Conservation (phyloP, 2,797 vertebrate genomes). For the Rhincodon typus region DNA sequence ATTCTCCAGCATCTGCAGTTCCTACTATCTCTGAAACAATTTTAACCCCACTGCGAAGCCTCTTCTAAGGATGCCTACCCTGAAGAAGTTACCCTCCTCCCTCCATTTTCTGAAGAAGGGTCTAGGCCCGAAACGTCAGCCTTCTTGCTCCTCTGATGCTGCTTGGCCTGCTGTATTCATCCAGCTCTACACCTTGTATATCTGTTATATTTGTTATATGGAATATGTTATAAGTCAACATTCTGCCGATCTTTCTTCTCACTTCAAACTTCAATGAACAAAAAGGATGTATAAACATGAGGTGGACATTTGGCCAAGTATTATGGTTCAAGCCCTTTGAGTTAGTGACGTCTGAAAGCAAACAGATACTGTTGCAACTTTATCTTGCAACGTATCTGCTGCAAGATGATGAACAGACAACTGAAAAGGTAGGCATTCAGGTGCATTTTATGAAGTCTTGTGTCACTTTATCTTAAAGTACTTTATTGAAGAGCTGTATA, state of each 20-base stretch:
- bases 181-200: too few relatives aligned
- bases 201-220: not conserved
- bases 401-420: not conserved
- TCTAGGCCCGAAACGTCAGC: too few relatives aligned
- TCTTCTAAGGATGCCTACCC: too few relatives aligned
- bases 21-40: too few relatives aligned
- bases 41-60: too few relatives aligned
- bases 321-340: not conserved
- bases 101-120: too few relatives aligned
- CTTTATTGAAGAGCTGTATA: not conserved
- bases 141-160: too few relatives aligned
- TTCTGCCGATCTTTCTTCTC: not conserved
- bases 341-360: not conserved
- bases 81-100: too few relatives aligned
- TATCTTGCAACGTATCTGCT: not conserved
- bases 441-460: not conserved
- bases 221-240: not conserved
- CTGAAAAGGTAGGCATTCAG: not conserved
- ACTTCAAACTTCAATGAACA: not conserved
- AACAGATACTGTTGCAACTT: not conserved
- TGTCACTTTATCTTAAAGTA: not conserved
- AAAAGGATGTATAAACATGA: not conserved
- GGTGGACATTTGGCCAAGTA: not conserved
- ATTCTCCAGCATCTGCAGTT: too few relatives aligned
- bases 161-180: too few relatives aligned